phyloP scores from a whole-genome alignment of 2,797 vertebrate genomes.

The Falco peregrinus region DNA sequence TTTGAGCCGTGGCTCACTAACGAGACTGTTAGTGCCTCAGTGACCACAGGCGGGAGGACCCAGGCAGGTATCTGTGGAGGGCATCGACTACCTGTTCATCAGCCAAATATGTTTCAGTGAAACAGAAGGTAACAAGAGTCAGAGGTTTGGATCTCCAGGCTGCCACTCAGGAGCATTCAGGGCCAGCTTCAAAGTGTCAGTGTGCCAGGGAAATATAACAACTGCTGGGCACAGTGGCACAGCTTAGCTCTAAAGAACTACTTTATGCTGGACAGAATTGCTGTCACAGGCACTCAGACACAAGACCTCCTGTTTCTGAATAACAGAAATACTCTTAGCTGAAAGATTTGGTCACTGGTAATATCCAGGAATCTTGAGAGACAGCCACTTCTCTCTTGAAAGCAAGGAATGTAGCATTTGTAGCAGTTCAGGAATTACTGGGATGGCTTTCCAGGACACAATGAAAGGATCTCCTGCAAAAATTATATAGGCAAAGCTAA shows the following conservation, averaged over 20 bases:
- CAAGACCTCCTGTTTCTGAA: not conserved
- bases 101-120: not conserved
- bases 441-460: not conserved
- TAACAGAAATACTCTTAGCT: not conserved
- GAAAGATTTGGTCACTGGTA: not conserved
- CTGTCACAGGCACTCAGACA: not conserved
- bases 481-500: not conserved
- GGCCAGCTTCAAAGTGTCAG: not conserved
- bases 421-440: not conserved
- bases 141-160: not conserved
- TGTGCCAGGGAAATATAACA: not conserved
- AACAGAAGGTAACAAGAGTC: not conserved
- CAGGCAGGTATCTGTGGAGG: not conserved
- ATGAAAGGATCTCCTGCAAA: not conserved
- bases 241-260: not conserved
- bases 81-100: accelerated
- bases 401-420: not conserved
- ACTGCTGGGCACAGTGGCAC: not conserved
- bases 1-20: not conserved
- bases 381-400: not conserved
- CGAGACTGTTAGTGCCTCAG: not conserved
- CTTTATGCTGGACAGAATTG: not conserved
- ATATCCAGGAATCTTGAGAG: not conserved
- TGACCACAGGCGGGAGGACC: not conserved
- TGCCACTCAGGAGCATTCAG: not conserved